Evolutionary conservation across 2,888 invertebrate genomes (phyloP), one percentile per base, ranked within the genome.

Genomic region (Tromatobia lineatoria): DNA sequence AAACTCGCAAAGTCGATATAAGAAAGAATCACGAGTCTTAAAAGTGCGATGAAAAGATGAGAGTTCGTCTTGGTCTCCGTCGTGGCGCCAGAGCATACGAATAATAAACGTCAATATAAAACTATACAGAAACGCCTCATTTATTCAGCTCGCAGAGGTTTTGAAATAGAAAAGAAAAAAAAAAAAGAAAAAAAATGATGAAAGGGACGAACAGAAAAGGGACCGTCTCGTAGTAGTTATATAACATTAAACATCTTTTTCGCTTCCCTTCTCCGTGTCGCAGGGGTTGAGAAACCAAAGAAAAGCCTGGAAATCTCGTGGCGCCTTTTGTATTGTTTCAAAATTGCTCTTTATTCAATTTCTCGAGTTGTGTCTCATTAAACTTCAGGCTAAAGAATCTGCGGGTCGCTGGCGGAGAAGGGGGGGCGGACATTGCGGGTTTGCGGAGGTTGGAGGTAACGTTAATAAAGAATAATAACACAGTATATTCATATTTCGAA

Each of bases 321-420:
- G 57, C 66, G 71, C 89, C 90, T 90, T 92, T 92, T 89, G 90
- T 91, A 90, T 90, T 90, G 90, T 90, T 91, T 90, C 85, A 90
- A 92, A 92, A 92, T 92, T 91, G 91, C 93, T 93, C 91, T 93
- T 93, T 92, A 93, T 93, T 91, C 92, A 93, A 93, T 93, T 92
- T 92, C 92, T 92, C 91, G 88, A 90, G 92, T 89, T 89, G 91
- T 90, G 90, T 93, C 93, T 93, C 93, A 92, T 93, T 93, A 93
- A 92, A 91, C 91, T 89, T 89, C 88, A 81, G 90, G 88, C 88
- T 90, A 92, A 92, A 67, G 90, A 90, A 91, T 90, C 88, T 88
- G 88, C 90, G 86, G 88, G 87, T 18, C 86, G 85, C 88, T 81
- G 86, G 82, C 82, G 88, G 84, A 87, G 85, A 82, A 82, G 83